Percentiles rank a stretch among this genome's conserved stretches.
phyloP scores from a whole-genome alignment of 2,797 vertebrate species.

The Clarias laeviceps region DNA sequence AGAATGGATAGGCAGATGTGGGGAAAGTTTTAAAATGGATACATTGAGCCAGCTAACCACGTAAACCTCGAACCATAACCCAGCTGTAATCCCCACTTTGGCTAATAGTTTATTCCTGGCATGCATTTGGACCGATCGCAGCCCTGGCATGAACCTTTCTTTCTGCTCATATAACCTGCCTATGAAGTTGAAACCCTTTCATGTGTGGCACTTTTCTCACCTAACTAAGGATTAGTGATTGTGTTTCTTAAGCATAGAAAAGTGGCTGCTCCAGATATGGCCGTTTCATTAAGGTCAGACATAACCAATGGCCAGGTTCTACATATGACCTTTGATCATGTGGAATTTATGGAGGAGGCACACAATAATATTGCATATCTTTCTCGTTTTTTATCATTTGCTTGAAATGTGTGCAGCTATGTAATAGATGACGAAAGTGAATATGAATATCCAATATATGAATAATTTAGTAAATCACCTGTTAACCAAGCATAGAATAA shows the following conservation, averaged over 20 bases:
- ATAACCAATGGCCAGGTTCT: neutral
- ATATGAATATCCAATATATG: neutral
- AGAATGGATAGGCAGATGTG: neutral
- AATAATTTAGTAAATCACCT: neutral
- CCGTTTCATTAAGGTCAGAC: neutral
- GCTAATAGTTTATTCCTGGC: conserved; percentile 7
- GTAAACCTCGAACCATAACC: neutral
- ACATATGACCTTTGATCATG: neutral
- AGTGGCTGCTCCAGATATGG: neutral
- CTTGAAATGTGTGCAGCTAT: neutral
- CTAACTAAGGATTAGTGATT: conserved; percentile 10
- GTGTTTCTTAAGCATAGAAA: neutral
- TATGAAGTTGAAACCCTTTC: conserved; percentile 5
- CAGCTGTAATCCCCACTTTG: neutral
- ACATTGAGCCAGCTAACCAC: neutral
- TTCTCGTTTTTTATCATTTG: neutral
- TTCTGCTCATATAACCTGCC: neutral
- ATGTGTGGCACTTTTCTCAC: neutral
- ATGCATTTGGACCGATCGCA: neutral
- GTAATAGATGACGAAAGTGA: neutral
- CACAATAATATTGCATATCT: neutral
- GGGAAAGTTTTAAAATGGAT: neutral
- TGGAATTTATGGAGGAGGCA: neutral
- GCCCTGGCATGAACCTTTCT: conserved; percentile 13
- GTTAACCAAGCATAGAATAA: neutral